Base-by-base conservation (phyloP, 1,140 invertebrate species). In the Forficula auricularia region DNA sequence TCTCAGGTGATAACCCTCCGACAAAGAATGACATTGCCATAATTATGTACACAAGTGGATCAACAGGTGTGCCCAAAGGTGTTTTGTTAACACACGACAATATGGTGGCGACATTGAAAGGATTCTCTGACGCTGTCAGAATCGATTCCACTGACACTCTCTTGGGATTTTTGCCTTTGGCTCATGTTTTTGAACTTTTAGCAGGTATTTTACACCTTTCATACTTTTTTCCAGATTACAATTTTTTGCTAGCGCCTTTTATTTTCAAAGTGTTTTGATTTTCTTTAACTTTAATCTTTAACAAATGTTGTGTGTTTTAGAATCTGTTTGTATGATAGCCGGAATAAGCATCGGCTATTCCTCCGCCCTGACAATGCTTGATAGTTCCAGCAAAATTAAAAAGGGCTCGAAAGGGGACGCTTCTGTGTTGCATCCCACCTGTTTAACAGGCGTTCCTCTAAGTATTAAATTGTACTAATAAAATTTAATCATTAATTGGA, bases 321-420 rank as follows among this genome's bases (percentile, higher is more conserved):
- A 75, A 55, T 58, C 66, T 14, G 62, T 67, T 36, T 72, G 69
- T 52, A 49, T 75, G 38, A 54, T 69, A 10, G 62, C 64, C 56
- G 95, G 92, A 19, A 77, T 92, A n/a, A 73, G 80, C 3, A 92
- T 98, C 58, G 95, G 94, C 6, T 98, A 98, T 62, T 95, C 90
- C 2, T 90, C 89, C 0, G 84, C 94, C 0, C 63, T 90, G 16
- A 98, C 95, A 0, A 77, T 98, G 68, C 82, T 95, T 32, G 92
- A 98, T 60, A 79, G 84, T 3, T 89, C 90, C 34, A 91, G 83
- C 56, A 97, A 94, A 65, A 91, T 99, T 44, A 91, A 89, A 67
- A 75, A 77, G 47, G 92, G 92, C 3, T 81, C 79, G 19, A 80
- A 75, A 53, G 84, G 95, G 6, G 95, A 98, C 62, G 85, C 89